Evolutionary conservation across 2,797 vertebrate species (phyloP).

Genomic region (Synaphobranchus kaupii): DNA sequence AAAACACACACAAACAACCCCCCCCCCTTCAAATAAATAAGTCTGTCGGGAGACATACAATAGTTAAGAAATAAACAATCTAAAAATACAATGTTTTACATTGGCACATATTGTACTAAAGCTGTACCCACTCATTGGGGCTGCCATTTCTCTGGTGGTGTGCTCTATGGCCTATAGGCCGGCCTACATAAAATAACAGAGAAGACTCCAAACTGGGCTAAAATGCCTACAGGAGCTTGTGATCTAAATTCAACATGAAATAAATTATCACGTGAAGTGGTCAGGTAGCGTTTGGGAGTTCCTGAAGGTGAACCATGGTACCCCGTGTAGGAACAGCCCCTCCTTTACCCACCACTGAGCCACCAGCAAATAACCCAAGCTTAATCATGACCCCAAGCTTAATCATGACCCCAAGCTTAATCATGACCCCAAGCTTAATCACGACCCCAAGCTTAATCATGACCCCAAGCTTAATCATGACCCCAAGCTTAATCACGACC

Average conservation of each 20-base stretch:
- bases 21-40: slow-evolving; percentile 56
- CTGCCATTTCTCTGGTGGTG: not conserved
- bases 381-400: not conserved
- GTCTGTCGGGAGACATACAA: slow-evolving; percentile 67
- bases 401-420: not conserved
- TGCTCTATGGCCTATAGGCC: not conserved
- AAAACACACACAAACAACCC: slow-evolving; percentile 46
- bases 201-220: not conserved
- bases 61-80: slow-evolving; percentile 65
- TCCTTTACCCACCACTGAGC: not conserved
- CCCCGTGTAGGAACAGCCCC: not conserved
- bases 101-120: slow-evolving; percentile 67
- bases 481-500: no score
- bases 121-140: not conserved
- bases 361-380: not conserved
- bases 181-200: not conserved
- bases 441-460: no score
- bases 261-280: not conserved
- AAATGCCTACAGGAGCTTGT: not conserved
- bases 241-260: no score
- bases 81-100: slow-evolving; percentile 69
- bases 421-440: not conserved
- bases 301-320: not conserved
- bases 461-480: not conserved
- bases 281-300: not conserved